Base-by-base conservation (phyloP, 2,797 vertebrate species). In the Meda fulgida region DNA sequence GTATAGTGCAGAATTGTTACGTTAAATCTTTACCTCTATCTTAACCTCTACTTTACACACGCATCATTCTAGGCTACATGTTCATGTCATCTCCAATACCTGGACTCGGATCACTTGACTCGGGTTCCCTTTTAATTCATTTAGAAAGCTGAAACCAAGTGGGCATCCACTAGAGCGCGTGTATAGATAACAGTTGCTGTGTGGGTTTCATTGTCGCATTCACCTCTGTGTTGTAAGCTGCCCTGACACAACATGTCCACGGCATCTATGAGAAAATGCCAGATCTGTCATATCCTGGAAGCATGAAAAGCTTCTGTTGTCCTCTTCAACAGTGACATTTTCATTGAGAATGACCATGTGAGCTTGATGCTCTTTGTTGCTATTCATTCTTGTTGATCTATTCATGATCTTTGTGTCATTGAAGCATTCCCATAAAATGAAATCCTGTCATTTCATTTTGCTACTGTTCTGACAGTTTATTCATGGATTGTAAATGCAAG, bases 271-370 rank as follows among this genome's bases (percentile, higher is more conserved):
- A 91, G 93, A 95, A 95, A 85, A 81, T 88, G 92, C 94, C 92
- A 94, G 94, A 94, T 89, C 89, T 80, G 85, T 83, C 88, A 53
- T 72, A 76, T 71, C 85, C 85, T 85, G 51, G 36, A 81, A 78
- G 89, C 82, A 91, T 94, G 89, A 94, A 94, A 91, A 13, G 78
- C 80, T 7, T 80, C 76, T 92, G 92, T 94, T 94, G 92, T 94
- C 86, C 46, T 34, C 73, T 84, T 89, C 88, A 86, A 94, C 91
- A 91, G 86, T 89, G 90, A 84, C 87, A 89, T 91, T 90, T 94
- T 91, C 94, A 93, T 92, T 92, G 86, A 91, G 84, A 78, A 83
- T 78, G 86, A 87, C 65, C 89, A 89, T 93, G 93, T 92, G 89
- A 92, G 89, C 89, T 89, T 91, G 75, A 7, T 65, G 65, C 79